Evolutionary conservation across 2,797 vertebrate species (phyloP), one percentile per base, ranked within the genome.

Genomic region (Nannoperca obscura): DNA sequence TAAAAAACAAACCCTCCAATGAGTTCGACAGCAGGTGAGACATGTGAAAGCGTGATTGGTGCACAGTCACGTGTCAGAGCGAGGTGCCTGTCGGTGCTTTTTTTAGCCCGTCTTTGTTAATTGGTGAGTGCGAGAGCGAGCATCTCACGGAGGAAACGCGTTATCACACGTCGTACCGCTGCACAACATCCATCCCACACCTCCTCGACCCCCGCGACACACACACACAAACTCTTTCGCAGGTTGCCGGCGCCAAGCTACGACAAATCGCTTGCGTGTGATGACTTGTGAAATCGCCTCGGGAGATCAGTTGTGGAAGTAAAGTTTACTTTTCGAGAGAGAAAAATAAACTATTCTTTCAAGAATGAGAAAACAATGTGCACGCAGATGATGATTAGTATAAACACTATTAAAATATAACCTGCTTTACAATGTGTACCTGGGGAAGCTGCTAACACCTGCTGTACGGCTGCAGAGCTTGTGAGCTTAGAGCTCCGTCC

Each of bases 41-140:
- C 55, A 58, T 1, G 0, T 9, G 24, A 54, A 55, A n/a, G 68
- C 24, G 61, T 10, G 79, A 82, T 74, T 61, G 72, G 65, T 82
- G 81, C 24, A 38, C 59, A 74, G 79, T 68, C 63, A 7, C 64
- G 71, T 3, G 34, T 72, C 80, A 40, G 71, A 32, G 40, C 3
- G 9, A 20, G 38, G 70, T 40, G 75, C 85, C 64, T 67, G 77
- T 30, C 63, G n/a, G 22, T 74, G 61, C 90, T 89, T 88, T 91
- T 91, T 94, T 92, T 91, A 92, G 87, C 84, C 59, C 62, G 0
- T 74, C 81, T 71, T 78, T 85, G 91, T 87, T 94, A 95, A 94
- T 94, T 94, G 92, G 89, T 72, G 77, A 90, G 89, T 87, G 93
- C 72, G 70, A 73, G 84, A 85, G 76, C 0, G 78, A 85, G 81